Conservation (phyloP, 2,888 invertebrate genomes). For the Gordius sp. region DNA sequence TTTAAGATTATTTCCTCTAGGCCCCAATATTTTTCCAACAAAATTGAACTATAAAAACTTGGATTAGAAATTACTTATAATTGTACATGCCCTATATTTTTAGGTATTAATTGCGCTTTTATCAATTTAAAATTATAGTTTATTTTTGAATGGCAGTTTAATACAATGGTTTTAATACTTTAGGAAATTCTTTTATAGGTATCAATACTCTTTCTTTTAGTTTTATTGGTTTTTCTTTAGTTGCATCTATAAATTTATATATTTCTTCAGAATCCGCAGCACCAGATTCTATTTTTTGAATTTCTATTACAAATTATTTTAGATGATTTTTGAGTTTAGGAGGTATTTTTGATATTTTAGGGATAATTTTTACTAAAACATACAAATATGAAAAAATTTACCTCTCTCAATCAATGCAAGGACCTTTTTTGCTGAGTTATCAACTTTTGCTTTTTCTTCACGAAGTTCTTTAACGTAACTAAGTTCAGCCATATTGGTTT, state of each 20-base stretch:
- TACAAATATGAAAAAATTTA: background rate
- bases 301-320: too few relatives aligned
- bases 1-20: slow-evolving; percentile 9
- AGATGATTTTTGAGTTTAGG: too few relatives aligned
- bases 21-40: slow-evolving; percentile 8
- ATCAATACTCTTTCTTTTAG: slow-evolving; percentile 7
- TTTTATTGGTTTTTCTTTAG: slow-evolving; percentile 14
- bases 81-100: too few relatives aligned
- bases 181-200: slow-evolving; percentile 15
- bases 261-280: background rate
- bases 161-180: slow-evolving; percentile 3
- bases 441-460: slow-evolving; percentile 10
- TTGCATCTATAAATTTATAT: slow-evolving; percentile 9
- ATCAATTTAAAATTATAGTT: too few relatives aligned
- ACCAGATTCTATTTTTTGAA: slow-evolving; percentile 1
- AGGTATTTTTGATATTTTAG: too few relatives aligned
- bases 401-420: background rate
- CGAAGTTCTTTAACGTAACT: background rate
- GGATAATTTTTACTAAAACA: too few relatives aligned
- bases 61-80: too few relatives aligned
- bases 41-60: slow-evolving; percentile 5
- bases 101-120: too few relatives aligned
- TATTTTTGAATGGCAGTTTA: background rate
- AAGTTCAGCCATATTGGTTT: too few relatives aligned
- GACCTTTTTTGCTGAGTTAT: background rate